A percentile compares a stretch with the other conserved stretches of the same genome.
Evolutionary conservation across 2,888 invertebrate species (phyloP).

Genomic region (Ceraclea dissimilis): DNA sequence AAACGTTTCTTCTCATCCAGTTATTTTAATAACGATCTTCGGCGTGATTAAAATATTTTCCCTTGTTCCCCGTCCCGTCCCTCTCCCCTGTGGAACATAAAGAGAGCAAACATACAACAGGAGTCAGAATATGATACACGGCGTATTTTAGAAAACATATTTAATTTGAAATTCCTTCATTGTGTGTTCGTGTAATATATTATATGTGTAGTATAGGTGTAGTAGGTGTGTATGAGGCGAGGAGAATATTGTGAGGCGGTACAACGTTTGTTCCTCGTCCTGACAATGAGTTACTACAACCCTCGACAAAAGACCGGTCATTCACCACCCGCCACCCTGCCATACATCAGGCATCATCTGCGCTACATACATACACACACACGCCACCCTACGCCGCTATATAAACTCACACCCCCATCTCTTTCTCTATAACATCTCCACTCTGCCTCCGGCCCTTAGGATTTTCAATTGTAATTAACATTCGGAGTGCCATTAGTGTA

Average conservation of each 20-base stretch:
- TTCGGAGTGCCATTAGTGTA: constrained; percentile 68
- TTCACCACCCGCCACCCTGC: constrained; percentile 10
- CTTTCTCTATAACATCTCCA: background rate
- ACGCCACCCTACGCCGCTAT: constrained; percentile 31
- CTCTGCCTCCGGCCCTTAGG: constrained; percentile 36
- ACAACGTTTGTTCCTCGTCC: constrained; percentile 13
- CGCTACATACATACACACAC: constrained; percentile 11
- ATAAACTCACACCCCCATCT: no score
- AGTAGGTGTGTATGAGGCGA: no score
- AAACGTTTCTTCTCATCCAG: no score
- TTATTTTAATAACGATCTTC: constrained; percentile 4
- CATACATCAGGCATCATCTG: constrained; percentile 25
- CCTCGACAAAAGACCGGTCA: constrained; percentile 16
- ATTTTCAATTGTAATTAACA: constrained; percentile 68
- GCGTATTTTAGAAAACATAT: constrained; percentile 7
- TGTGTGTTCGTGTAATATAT: background rate
- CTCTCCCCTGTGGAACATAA: background rate
- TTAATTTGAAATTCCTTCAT: constrained; percentile 16
- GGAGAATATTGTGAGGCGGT: background rate
- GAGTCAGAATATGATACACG: no score
- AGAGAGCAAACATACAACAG: background rate
- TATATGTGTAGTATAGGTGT: no score
- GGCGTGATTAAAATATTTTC: constrained; percentile 4
- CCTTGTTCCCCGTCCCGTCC: background rate
- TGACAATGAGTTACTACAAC: constrained; percentile 16